Evolutionary conservation across 2,888 invertebrate genomes (phyloP).

Genomic region (Apodemia arnacis): DNA sequence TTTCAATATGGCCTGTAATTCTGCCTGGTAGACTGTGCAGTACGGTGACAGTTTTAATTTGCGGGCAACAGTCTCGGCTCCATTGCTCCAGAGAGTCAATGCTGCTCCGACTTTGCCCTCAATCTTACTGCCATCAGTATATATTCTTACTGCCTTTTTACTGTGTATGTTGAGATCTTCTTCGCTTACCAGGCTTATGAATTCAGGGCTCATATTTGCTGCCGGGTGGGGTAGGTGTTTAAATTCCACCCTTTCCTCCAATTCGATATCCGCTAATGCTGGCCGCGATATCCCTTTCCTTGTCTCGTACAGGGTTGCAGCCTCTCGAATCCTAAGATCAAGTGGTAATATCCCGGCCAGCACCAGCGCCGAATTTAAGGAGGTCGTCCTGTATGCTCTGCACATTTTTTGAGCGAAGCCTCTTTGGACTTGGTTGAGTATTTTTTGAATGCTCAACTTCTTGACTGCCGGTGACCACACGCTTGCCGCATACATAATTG

Average conservation of each 20-base stretch:
- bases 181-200: background rate
- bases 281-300: too few species aligned
- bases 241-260: too few species aligned
- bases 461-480: slow-evolving; percentile 45
- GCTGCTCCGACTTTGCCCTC: slow-evolving; percentile 51
- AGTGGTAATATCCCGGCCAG: slow-evolving; percentile 31
- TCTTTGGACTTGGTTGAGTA: slow-evolving; percentile 31
- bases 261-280: too few species aligned
- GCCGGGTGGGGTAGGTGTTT: too few species aligned
- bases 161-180: slow-evolving; percentile 21
- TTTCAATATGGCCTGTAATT: too few species aligned
- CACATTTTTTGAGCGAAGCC: slow-evolving; percentile 55
- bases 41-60: too few species aligned
- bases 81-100: slow-evolving; percentile 7
- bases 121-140: slow-evolving; percentile 69
- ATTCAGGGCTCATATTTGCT: slow-evolving; percentile 28
- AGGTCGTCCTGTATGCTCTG: slow-evolving; percentile 62
- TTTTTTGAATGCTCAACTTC: slow-evolving; percentile 21
- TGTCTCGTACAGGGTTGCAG: slow-evolving; percentile 14
- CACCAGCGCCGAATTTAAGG: slow-evolving; percentile 55
- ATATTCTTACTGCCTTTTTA: slow-evolving; percentile 12
- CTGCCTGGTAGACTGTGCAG: too few species aligned
- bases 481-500: slow-evolving; percentile 57
- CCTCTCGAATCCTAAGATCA: slow-evolving; percentile 64
- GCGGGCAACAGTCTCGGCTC: too few species aligned